These are phyloP conservation scores for Drosophila koepferae DNA, from an alignment of 2,888 invertebrate genomes.

Conservation along the genomic window DNA sequence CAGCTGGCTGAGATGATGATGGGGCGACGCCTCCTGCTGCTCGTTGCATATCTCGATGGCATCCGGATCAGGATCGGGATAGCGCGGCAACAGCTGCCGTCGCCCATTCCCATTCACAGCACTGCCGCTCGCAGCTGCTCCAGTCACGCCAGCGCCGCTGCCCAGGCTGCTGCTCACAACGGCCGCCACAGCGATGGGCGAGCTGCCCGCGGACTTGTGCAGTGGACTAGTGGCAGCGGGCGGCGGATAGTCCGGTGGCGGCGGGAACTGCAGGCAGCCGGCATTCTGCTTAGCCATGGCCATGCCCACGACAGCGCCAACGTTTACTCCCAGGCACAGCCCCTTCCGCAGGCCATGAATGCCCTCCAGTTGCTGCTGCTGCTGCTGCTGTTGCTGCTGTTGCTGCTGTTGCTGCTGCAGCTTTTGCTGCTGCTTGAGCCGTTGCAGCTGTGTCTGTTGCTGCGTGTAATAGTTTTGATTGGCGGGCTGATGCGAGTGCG, in stretches of 20 bases:
- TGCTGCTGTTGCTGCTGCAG: constrained; percentile 37
- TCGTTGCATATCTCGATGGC: constrained; percentile 84
- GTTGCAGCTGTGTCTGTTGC: constrained; percentile 69
- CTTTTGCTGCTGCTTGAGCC: constrained; percentile 60
- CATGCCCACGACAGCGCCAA: constrained; percentile 8
- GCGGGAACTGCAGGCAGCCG: constrained; percentile 88
- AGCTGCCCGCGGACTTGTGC: constrained; percentile 38
- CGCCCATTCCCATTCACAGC: constrained; percentile 49
- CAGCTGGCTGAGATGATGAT: constrained; percentile 60
- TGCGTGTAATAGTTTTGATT: constrained; percentile 74
- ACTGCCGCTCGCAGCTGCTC: neutral
- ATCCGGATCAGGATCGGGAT: constrained; percentile 83
- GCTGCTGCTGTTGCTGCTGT: constrained; percentile 53
- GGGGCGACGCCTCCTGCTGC: constrained; percentile 64
- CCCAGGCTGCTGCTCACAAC: constrained; percentile 36
- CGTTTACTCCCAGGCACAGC: constrained; percentile 3
- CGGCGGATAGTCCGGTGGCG: constrained; percentile 89
- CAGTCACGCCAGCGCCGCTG: neutral
- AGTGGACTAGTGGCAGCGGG: constrained; percentile 44
- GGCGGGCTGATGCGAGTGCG: constrained; percentile 63
- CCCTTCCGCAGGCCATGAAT: constrained; percentile 45
- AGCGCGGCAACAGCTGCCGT: constrained; percentile 80
- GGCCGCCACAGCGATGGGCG: constrained; percentile 41
- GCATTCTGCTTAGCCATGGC: constrained; percentile 61
- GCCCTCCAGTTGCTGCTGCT: constrained; percentile 49